Base-by-base conservation (phyloP, 2,797 vertebrate species). In the Microctenopoma lineatum region DNA sequence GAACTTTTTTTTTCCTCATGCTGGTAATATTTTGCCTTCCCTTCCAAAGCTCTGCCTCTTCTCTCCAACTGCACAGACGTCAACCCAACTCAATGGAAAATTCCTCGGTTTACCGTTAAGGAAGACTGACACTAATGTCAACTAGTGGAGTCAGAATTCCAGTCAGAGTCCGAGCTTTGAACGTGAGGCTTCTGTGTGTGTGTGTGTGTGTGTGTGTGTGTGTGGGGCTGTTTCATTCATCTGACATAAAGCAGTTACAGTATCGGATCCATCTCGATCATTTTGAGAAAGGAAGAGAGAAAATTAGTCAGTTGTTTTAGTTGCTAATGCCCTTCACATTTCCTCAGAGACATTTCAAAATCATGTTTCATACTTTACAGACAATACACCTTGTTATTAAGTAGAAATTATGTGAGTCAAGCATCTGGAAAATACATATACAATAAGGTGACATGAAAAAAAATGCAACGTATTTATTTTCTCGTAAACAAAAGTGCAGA, bases 101-200 rank as follows among this genome's bases (percentile, higher is more conserved):
- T 89, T 89, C 90, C 81, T 70, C 29, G 39, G 75, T 87, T 86
- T 81, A 80, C 69, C 70, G 70, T 87, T 81, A 71, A 83, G 73
- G 73, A 65, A 88, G 84, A 91, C 56, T 87, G 89, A 89, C 90
- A 81, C 59, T 85, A 89, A 90, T 75, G 89, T 91, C 86, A 91
- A 88, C 89, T 81, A 63, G 70, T 75, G 81, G 75, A 88, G 81
- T 81, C 70, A 74, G 79, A 71, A 55, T 72, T 84, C 45, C 29
- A 53, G 47, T 62, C 27, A 53, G 66, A 55, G 47, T 57, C 50
- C 7, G 39, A 66, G 74, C 72, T 81, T 47, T 61, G 65, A 75
- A 57, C 51, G 58, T 53, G 59, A 55, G 52, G 73, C 46, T 42
- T 29, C 34, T 59, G 36, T 39, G 39, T 73, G 54, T 63, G 32